These are phyloP conservation scores for Eilema sororculum DNA, from an alignment of 2,888 invertebrate genomes.

Conservation along the genomic window DNA sequence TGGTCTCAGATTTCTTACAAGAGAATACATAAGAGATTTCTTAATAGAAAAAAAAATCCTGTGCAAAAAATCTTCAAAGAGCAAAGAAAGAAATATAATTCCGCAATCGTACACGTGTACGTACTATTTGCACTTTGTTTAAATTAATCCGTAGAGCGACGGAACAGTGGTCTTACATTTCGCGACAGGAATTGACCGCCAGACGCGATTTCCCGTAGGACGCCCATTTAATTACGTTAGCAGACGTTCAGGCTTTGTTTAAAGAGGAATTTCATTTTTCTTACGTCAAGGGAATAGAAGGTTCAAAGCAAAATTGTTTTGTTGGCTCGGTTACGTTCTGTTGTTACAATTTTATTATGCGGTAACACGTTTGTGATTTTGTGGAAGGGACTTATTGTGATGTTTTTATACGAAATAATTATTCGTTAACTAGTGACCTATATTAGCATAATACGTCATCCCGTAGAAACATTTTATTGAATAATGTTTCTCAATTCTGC, in stretches of 20 bases:
- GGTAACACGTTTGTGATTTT: conserved; percentile 5
- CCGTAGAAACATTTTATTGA: too few relatives aligned
- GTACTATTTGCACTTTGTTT: conserved; percentile 8
- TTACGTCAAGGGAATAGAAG: conserved; percentile 30
- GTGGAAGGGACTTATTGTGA: neutral
- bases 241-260: conserved; percentile 48
- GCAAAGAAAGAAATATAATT: neutral
- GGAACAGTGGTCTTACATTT: conserved; percentile 26
- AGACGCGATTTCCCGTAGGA: conserved; percentile 51
- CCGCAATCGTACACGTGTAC: neutral
- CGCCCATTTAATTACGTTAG: conserved; percentile 50
- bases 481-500: too few relatives aligned
- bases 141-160: conserved; percentile 9
- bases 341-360: conserved; percentile 15
- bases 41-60: too few relatives aligned
- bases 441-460: too few relatives aligned
- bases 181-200: conserved; percentile 45
- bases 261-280: conserved; percentile 53
- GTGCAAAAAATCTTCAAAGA: neutral
- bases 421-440: too few relatives aligned
- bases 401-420: neutral
- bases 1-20: too few relatives aligned
- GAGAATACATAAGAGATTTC: too few relatives aligned
- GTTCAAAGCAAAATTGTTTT: conserved; percentile 29
- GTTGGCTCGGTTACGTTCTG: conserved; percentile 6